Evolutionary conservation across 2,113 vertebrate genomes (phyloP).

Genomic region (Ophiodon elongatus): DNA sequence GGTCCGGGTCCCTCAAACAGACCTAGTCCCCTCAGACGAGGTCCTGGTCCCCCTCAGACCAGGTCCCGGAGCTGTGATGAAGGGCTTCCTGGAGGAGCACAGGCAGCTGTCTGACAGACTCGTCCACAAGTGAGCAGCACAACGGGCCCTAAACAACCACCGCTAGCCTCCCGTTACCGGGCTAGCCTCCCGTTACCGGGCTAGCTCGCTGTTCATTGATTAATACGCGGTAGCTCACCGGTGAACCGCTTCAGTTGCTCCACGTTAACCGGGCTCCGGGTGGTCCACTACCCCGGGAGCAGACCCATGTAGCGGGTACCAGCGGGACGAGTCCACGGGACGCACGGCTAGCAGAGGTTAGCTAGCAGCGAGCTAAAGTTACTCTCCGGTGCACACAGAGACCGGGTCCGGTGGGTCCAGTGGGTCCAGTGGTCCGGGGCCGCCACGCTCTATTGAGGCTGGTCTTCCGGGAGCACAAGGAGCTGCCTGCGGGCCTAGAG

Average conservation of each 20-base stretch:
- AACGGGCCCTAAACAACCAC: conserved; percentile 43
- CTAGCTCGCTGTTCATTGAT: conserved; percentile 74
- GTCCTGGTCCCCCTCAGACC: no score
- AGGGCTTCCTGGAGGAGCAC: neutral
- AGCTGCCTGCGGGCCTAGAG: conserved; percentile 32
- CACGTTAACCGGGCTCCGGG: neutral
- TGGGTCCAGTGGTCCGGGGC: no score
- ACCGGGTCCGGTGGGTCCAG: conserved; percentile 25
- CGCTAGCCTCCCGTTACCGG: conserved; percentile 47
- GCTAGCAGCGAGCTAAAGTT: conserved; percentile 74
- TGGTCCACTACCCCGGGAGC: neutral
- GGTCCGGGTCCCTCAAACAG: no score
- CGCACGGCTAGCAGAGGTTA: conserved; percentile 56
- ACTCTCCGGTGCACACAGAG: conserved; percentile 61
- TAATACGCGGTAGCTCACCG: conserved; percentile 47
- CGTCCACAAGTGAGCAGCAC: conserved; percentile 23
- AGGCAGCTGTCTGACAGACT: neutral
- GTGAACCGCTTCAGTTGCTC: neutral
- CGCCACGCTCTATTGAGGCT: no score
- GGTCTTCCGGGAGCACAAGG: no score
- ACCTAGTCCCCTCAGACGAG: no score
- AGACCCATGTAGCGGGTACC: neutral
- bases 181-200: conserved; percentile 49
- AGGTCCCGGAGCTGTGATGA: neutral
- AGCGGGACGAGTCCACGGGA: no score